Conservation (phyloP, 2,113 vertebrate species). For the Oncorhynchus tshawytscha region DNA sequence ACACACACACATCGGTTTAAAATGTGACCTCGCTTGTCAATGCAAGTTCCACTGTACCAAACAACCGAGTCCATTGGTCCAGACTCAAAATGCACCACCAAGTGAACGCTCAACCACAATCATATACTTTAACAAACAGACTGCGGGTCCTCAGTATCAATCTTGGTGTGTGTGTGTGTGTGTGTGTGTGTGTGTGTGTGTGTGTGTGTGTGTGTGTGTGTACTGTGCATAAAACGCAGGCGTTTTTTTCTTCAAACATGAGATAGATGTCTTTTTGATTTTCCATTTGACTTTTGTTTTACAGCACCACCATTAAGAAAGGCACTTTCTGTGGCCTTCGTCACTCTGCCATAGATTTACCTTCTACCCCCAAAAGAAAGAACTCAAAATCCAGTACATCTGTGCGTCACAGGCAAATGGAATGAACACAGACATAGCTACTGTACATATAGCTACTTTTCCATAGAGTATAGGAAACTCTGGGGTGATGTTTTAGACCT, state of each 20-base stretch:
- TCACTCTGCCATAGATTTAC: slow-evolving; percentile 39
- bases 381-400: slow-evolving; percentile 26
- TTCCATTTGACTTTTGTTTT: slow-evolving; percentile 61
- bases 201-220: slow-evolving; percentile 5
- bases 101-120: slow-evolving; percentile 76
- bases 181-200: slow-evolving; percentile 6
- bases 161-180: slow-evolving; percentile 16
- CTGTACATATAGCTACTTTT: neutral
- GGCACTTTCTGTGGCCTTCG: slow-evolving; percentile 93
- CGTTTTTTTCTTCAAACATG: slow-evolving; percentile 52
- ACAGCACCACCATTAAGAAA: slow-evolving; percentile 96
- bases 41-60: slow-evolving; percentile 57
- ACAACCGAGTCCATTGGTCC: slow-evolving; percentile 69
- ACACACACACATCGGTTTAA: neutral
- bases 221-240: slow-evolving; percentile 37
- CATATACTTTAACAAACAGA: slow-evolving; percentile 41
- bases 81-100: slow-evolving; percentile 72
- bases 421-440: neutral
- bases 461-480: neutral
- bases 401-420: slow-evolving; percentile 30
- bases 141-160: slow-evolving; percentile 23
- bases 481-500: neutral
- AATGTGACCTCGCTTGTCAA: slow-evolving; percentile 12
- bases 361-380: slow-evolving; percentile 43
- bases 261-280: slow-evolving; percentile 68